These are phyloP conservation scores for Synanthedon myopaeformis DNA, from an alignment of 2,888 invertebrate genomes.

Conservation along the genomic window DNA sequence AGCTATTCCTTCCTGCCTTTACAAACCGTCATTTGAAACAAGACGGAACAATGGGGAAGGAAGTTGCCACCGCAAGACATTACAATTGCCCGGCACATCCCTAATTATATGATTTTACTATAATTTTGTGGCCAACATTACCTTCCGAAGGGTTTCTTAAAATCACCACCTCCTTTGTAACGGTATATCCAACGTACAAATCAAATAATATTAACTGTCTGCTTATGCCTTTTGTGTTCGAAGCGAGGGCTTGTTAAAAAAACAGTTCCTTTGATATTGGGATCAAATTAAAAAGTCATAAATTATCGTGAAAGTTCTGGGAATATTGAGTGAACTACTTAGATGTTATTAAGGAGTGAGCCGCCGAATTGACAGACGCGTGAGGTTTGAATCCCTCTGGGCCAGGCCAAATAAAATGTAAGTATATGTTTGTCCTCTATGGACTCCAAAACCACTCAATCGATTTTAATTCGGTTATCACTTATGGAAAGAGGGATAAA, in stretches of 20 bases:
- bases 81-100: conserved; percentile 47
- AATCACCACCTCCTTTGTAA: conserved; percentile 53
- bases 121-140: conserved; percentile 52
- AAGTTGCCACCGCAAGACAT: conserved; percentile 57
- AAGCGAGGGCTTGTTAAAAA: conserved; percentile 23
- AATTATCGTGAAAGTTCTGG: conserved; percentile 28
- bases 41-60: conserved; percentile 55
- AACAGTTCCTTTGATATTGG: conserved; percentile 25
- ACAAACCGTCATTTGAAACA: conserved; percentile 21
- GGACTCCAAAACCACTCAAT: too few species aligned
- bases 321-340: too few species aligned
- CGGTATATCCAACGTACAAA: conserved; percentile 40
- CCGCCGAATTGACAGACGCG: too few species aligned
- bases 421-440: too few species aligned
- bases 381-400: too few species aligned
- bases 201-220: conserved; percentile 46
- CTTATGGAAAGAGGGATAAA: too few species aligned
- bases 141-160: conserved; percentile 33
- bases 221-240: conserved; percentile 27
- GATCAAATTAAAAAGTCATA: conserved; percentile 20
- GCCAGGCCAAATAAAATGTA: too few species aligned
- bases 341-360: too few species aligned
- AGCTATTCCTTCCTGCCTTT: conserved; percentile 35
- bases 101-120: conserved; percentile 61
- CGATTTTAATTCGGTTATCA: too few species aligned